These are phyloP conservation scores for Polypterus senegalus DNA, from an alignment of 2,113 vertebrate species.

Conservation along the genomic window DNA sequence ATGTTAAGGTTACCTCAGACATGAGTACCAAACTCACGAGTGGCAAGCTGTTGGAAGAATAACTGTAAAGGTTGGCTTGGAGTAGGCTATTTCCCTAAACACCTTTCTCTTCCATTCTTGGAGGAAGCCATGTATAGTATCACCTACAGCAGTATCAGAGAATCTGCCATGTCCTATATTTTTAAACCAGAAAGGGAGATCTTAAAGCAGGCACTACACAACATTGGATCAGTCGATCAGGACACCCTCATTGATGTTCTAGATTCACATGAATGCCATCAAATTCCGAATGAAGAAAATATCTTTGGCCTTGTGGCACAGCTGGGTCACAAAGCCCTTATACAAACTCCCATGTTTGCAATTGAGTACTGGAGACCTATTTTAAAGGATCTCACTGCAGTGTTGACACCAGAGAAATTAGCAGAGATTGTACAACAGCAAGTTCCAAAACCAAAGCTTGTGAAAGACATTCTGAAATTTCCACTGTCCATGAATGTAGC, in stretches of 20 bases:
- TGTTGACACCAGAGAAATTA: constrained; percentile 5
- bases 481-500: constrained; percentile 13
- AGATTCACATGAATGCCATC: background rate
- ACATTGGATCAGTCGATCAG: background rate
- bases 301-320: background rate
- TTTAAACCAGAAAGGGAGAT: background rate
- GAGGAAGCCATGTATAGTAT: constrained; percentile 4
- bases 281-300: background rate
- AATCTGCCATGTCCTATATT: background rate
- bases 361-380: constrained; percentile 4
- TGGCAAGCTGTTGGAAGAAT: constrained; percentile 18
- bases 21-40: constrained; percentile 12
- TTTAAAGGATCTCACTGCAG: constrained; percentile 5
- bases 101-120: constrained; percentile 15
- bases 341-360: background rate
- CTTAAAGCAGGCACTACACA: background rate
- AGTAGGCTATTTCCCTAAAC: constrained; percentile 17
- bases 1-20: constrained; percentile 17
- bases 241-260: background rate
- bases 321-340: background rate
- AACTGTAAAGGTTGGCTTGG: constrained; percentile 12
- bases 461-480: constrained; percentile 14
- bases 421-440: constrained; percentile 1
- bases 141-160: constrained; percentile 4
- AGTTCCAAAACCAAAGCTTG: constrained; percentile 9